Percentiles rank a stretch among this genome's conserved stretches.
phyloP scores from a whole-genome alignment of 2,797 vertebrate species.

The Tenualosa thibaudeaui region DNA sequence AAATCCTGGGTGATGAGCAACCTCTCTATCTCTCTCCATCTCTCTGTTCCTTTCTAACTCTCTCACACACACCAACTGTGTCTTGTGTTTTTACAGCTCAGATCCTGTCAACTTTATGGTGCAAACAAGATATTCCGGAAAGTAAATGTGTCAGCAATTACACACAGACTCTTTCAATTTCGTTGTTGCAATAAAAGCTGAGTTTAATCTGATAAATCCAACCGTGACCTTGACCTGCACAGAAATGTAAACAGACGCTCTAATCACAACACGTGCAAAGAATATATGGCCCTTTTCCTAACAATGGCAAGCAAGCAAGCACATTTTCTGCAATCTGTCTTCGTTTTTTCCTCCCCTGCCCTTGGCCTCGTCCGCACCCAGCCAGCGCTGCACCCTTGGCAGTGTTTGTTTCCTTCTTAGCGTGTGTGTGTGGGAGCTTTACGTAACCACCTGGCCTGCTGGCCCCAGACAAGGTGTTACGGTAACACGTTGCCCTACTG shows the following conservation, averaged over 20 bases:
- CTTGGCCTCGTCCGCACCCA: background rate
- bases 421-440: constrained; percentile 46
- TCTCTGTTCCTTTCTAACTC: background rate
- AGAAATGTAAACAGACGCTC: background rate
- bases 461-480: constrained; percentile 69
- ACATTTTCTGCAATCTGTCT: background rate
- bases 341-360: background rate
- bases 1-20: constrained; percentile 1
- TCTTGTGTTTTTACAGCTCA: background rate
- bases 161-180: background rate
- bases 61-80: background rate
- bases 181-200: background rate
- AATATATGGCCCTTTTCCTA: background rate
- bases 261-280: background rate
- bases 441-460: constrained; percentile 55
- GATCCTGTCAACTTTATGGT: background rate
- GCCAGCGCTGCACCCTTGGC: background rate
- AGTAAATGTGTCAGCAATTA: background rate
- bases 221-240: background rate
- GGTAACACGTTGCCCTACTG: constrained; percentile 69
- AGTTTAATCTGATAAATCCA: background rate
- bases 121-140: background rate
- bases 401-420: background rate
- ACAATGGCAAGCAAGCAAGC: background rate
- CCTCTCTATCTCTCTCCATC: background rate